A percentile compares a stretch with the other conserved stretches of the same genome.
These are phyloP conservation scores for Pocillopora damicornis DNA, from an alignment of 64 coral and sea anemone species.

Conservation along the genomic window DNA sequence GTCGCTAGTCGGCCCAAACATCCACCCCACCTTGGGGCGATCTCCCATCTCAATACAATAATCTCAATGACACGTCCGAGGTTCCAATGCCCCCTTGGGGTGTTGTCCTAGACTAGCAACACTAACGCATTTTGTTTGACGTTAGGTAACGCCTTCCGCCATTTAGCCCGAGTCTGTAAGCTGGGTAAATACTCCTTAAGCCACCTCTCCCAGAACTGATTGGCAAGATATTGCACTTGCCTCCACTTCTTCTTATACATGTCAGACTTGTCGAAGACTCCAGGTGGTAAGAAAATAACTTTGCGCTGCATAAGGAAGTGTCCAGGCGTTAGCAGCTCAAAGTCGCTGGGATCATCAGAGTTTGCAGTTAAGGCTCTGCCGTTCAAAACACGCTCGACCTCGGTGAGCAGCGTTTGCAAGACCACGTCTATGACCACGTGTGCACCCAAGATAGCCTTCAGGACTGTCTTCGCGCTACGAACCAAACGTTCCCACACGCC, in stretches of 20 bases:
- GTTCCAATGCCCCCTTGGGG: constrained; percentile 20
- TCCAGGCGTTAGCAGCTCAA: constrained; percentile 13
- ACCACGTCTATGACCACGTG: constrained; percentile 28
- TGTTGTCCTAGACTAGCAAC: constrained; percentile 26
- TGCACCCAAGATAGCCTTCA: constrained; percentile 16
- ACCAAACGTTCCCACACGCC: constrained; percentile 24
- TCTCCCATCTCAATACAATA: too few relatives aligned
- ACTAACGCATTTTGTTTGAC: constrained; percentile 43
- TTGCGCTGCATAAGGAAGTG: constrained; percentile 31
- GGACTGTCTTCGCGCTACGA: constrained; percentile 15
- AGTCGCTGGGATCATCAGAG: constrained; percentile 29
- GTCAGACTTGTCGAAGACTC: constrained; percentile 25
- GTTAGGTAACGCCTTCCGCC: constrained; percentile 27
- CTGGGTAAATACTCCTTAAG: background rate
- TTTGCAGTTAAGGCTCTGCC: constrained; percentile 61
- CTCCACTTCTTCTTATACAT: constrained; percentile 40
- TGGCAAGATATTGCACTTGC: constrained; percentile 20
- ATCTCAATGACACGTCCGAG: constrained; percentile 26
- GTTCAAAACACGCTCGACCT: constrained; percentile 51
- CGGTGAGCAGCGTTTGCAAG: constrained; percentile 23
- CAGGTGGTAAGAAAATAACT: constrained; percentile 28
- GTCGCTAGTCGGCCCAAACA: too few relatives aligned
- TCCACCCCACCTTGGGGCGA: too few relatives aligned
- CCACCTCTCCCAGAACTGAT: constrained; percentile 26
- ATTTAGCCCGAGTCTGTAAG: constrained; percentile 43